Evolutionary conservation across 2,113 vertebrate species (phyloP), one percentile per base, ranked within the genome.

Genomic region (Pelecanus crispus): DNA sequence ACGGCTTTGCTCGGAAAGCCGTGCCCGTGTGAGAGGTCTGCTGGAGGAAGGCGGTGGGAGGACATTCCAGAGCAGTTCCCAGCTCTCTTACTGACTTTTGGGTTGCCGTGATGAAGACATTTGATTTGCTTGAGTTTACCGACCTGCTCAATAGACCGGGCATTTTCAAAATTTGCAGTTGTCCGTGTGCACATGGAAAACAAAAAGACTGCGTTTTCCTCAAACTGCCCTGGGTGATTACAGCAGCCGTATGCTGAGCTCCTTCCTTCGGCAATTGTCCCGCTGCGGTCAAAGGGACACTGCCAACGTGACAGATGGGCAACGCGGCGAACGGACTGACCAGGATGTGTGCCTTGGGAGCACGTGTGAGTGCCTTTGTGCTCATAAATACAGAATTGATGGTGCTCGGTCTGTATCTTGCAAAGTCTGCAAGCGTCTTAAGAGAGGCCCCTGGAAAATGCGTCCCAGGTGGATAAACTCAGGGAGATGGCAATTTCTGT

Each of bases 61-160:
- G 22, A 56, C 34, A 38, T 14, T 42, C 53, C 0, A 0, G 22
- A 63, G 67, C 62, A 59, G 44, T 14, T 56, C 24, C 45, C 6
- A 3, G 11, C 19, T 63, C 38, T 28, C 32, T 9, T 16, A 21
- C 7, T 56, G 40, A 38, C n/a, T 73, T 61, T 19, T 67, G 25
- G 26, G 24, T 25, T 67, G 31, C 42, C 62, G n/a, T 0, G 0
- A 3, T 28, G 40, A 81, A 73, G 71, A 38, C 17, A 7, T 40
- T 14, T 17, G 36, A 16, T 16, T 15, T 61, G 13, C 45, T 31
- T 10, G 22, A 32, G 10, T 29, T 92, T 31, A 45, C 52, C 52
- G 40, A 25, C 58, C 72, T 26, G 7, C 29, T 38, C 25, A 17
- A 4, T 4, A 45, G 45, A 45, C 15, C 0, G 0, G 13, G 6